A percentile compares a stretch with the other conserved stretches of the same genome.
Evolutionary conservation across 2,888 invertebrate genomes (phyloP).

Genomic region (Tetragonisca angustula): DNA sequence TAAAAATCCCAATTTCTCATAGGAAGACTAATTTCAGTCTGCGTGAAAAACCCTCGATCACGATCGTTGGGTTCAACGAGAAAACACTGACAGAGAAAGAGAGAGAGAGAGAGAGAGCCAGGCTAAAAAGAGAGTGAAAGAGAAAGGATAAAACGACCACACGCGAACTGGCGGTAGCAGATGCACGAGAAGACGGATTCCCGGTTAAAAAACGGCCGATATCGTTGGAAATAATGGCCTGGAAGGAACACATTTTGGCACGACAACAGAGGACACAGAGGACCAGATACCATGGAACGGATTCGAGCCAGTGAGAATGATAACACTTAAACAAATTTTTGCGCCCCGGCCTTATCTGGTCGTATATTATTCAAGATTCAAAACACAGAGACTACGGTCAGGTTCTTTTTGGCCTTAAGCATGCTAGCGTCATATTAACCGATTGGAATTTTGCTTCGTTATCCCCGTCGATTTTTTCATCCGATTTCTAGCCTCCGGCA

Average conservation of each 20-base stretch:
- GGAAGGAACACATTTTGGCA: slow-evolving; percentile 51
- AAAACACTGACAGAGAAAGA: neutral
- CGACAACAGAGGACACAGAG: neutral
- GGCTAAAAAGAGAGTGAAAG: neutral
- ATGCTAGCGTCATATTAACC: neutral
- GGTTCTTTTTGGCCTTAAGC: neutral
- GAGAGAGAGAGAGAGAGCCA: neutral
- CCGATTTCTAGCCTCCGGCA: too few relatives aligned
- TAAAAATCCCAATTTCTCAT: slow-evolving; percentile 12
- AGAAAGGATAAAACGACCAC: neutral
- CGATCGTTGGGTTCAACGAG: neutral
- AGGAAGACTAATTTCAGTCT: slow-evolving; percentile 31
- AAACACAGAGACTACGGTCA: neutral
- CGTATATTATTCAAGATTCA: neutral
- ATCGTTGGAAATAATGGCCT: slow-evolving; percentile 55
- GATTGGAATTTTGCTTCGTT: neutral
- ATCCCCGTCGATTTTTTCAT: too few relatives aligned
- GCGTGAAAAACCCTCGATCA: slow-evolving; percentile 19
- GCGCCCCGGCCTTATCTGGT: slow-evolving; percentile 27
- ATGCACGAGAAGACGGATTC: slow-evolving; percentile 40
- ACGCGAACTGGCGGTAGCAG: slow-evolving; percentile 8
- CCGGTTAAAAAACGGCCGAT: slow-evolving; percentile 46
- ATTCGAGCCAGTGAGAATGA: slow-evolving; percentile 48
- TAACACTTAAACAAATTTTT: slow-evolving; percentile 62
- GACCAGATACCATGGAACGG: slow-evolving; percentile 46